A percentile compares a stretch with the other conserved stretches of the same genome.
Conservation (phyloP, 2,797 vertebrate species). For the Trachurus trachurus region DNA sequence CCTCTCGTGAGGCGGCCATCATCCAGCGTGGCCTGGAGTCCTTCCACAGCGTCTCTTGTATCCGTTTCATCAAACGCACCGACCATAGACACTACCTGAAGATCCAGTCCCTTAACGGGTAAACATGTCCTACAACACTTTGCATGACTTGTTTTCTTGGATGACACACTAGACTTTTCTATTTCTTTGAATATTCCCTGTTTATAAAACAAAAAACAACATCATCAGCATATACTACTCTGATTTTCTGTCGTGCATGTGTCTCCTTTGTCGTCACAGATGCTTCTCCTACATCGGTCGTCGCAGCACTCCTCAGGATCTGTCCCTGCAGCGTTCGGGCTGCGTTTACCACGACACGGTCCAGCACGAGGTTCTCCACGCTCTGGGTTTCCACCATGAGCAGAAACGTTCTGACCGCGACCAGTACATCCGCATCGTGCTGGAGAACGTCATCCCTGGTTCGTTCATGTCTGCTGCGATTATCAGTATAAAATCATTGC, state of each 20-base stretch:
- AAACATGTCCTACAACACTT: not conserved
- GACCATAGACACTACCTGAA: conserved; percentile 46
- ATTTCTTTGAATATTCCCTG: too few relatives aligned
- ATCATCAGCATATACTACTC: not conserved
- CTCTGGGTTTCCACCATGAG: conserved; percentile 55
- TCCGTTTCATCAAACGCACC: conserved; percentile 39
- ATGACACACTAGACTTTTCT: too few relatives aligned
- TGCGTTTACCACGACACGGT: conserved; percentile 28
- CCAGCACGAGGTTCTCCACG: conserved; percentile 55
- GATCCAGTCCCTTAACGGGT: conserved; percentile 57
- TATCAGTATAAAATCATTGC: too few relatives aligned
- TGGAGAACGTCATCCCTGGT: conserved; percentile 39
- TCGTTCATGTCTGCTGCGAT: not conserved
- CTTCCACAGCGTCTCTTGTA: conserved; percentile 49
- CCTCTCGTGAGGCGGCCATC: conserved; percentile 50
- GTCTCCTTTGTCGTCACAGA: conserved; percentile 4
- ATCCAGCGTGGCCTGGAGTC: conserved; percentile 53
- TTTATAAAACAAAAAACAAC: not conserved
- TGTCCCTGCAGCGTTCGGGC: conserved; percentile 35
- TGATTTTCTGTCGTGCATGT: not conserved
- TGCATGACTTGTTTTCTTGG: too few relatives aligned
- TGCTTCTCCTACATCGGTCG: conserved; percentile 47
- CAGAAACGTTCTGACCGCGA: conserved; percentile 53
- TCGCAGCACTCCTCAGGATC: not conserved
- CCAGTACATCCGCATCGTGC: conserved; percentile 20